These are phyloP conservation scores for Myrmecophaga tridactyla DNA, from an alignment of 2,113 vertebrate genomes.

Conservation along the genomic window DNA sequence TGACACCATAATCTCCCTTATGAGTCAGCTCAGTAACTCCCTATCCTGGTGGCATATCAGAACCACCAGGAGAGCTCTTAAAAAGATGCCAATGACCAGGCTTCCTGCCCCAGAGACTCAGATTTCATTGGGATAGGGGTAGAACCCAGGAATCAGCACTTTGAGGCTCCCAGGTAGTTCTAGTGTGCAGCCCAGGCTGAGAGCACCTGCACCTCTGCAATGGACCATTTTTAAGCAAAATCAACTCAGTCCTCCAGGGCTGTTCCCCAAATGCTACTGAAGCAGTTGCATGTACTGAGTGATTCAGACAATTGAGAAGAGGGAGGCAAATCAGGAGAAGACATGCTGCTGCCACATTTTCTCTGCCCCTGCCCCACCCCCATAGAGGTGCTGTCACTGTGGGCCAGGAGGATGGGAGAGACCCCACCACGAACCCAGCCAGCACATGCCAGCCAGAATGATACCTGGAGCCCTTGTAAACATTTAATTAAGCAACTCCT, in stretches of 20 bases:
- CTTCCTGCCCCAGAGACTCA: neutral
- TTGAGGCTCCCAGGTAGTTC: neutral
- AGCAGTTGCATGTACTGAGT: neutral
- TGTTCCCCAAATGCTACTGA: neutral
- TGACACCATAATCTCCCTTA: too few relatives aligned
- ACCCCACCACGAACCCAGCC: neutral
- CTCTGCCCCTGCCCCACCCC: too few relatives aligned
- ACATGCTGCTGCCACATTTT: fast-evolving
- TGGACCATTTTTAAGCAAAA: neutral
- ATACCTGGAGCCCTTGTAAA: neutral
- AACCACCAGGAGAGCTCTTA: neutral
- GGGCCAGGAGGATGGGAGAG: neutral
- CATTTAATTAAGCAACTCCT: constrained; percentile 46
- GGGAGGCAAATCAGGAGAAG: neutral
- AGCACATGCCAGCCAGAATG: neutral
- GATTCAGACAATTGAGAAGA: neutral
- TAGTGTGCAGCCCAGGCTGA: neutral
- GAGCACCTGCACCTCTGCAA: neutral
- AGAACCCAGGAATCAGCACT: neutral
- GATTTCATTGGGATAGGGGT: neutral
- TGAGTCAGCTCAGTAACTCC: neutral
- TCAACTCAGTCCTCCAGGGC: neutral
- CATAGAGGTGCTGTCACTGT: too few relatives aligned
- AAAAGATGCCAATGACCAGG: neutral
- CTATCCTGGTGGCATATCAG: neutral